Base-by-base conservation (phyloP, 2,113 vertebrate species). In the Hippocampus zosterae region DNA sequence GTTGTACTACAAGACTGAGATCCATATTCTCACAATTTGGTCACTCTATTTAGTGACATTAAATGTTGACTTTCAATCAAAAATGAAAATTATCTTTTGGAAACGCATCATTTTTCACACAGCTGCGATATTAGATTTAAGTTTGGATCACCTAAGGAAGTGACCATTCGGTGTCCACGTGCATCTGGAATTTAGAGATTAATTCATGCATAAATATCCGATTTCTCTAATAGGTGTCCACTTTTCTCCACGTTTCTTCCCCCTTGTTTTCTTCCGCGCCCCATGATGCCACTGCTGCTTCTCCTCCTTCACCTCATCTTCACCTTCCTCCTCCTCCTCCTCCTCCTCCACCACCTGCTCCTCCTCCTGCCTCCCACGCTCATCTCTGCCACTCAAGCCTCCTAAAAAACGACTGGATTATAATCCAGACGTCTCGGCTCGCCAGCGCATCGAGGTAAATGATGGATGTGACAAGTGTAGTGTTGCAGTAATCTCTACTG, bases 371-470 rank as follows among this genome's bases (percentile, higher is more conserved):
- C 93, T 80, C 92, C 93, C 93, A 93, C 90, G 93, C 93, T 94
- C 93, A 94, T 93, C 92, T 92, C 92, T 92, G 92, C 92, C 52
- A 88, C 88, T 90, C 84, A 93, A 99, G 97, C 97, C 97, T 94
- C 97, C 97, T 95, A 99, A 99, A 99, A 99, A 97, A 93, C 91
- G 94, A 88, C 94, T 98, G 96, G 97, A 99, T 91, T 98, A 96
- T 96, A 95, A 96, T 93, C 97, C 91, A 94, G 96, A 97, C 87
- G 93, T 88, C 91, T 93, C 95, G 89, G 84, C 95, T 82, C 93
- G 89, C 92, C 91, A 93, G 91, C 92, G 90, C 84, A 92, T 94
- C 63, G 94, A 98, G 97, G 97, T 99, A 98, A 98, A 71, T 33
- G 12, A 27, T 29, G 27, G 15, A 12, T 29, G 25, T 59, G 56